phyloP scores from a whole-genome alignment of 1,140 invertebrate genomes.

The Drosophila micromelanica region DNA sequence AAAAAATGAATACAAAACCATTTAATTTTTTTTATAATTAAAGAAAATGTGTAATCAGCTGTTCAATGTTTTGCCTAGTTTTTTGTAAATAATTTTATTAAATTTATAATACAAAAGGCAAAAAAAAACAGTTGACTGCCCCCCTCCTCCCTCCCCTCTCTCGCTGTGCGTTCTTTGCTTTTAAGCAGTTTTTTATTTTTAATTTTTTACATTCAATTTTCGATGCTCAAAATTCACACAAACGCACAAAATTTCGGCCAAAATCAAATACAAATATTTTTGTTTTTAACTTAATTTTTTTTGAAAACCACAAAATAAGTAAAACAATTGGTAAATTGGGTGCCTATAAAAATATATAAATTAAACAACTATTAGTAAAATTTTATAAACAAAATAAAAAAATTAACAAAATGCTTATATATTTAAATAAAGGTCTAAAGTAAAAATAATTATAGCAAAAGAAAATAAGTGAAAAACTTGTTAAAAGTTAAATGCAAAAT shows the following conservation, averaged over 20 bases:
- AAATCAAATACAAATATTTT: slow-evolving; percentile 24
- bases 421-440: slow-evolving; percentile 57
- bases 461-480: slow-evolving; percentile 47
- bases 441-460: slow-evolving; percentile 55
- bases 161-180: slow-evolving; percentile 18
- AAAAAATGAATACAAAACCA: slow-evolving; percentile 29
- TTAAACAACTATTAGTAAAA: slow-evolving; percentile 83
- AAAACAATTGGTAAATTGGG: slow-evolving; percentile 84
- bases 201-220: slow-evolving; percentile 17
- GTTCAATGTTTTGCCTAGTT: slow-evolving; percentile 41
- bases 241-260: slow-evolving; percentile 35
- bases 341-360: slow-evolving; percentile 80
- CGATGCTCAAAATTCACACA: slow-evolving; percentile 29
- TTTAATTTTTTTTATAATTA: slow-evolving; percentile 9
- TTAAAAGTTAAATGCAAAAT: slow-evolving; percentile 41
- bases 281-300: slow-evolving; percentile 40
- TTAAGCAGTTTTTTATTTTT: slow-evolving; percentile 18
- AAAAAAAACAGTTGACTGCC: slow-evolving; percentile 32
- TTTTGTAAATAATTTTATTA: slow-evolving; percentile 84
- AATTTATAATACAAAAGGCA: slow-evolving; percentile 67
- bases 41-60: slow-evolving; percentile 11
- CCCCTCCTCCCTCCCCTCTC: slow-evolving; percentile 2
- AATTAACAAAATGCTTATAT: slow-evolving; percentile 57
- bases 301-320: slow-evolving; percentile 48
- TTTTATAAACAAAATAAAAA: slow-evolving; percentile 74